phyloP scores from a whole-genome alignment of 2,797 vertebrate species.

The Muscicapa striata region DNA sequence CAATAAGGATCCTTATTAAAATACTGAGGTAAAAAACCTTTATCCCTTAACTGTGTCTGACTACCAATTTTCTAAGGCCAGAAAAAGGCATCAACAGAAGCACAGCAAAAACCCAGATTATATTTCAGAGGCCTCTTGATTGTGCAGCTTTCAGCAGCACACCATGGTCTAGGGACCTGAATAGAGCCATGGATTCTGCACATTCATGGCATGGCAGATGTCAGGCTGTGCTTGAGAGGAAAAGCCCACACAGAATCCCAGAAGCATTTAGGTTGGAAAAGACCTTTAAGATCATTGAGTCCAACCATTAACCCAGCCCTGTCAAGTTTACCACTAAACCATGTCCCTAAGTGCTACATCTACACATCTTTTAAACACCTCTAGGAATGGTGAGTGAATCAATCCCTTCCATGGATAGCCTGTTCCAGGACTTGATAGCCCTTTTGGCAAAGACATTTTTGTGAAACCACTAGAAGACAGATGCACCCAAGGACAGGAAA shows the following conservation, averaged over 20 bases:
- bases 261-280: not conserved
- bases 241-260: not conserved
- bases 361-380: not conserved
- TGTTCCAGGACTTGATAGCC: not conserved
- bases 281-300: not conserved
- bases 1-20: not conserved
- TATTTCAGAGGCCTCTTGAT: not conserved
- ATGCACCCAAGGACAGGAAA: not conserved
- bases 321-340: not conserved
- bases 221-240: not conserved
- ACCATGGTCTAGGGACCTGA: not conserved
- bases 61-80: not conserved
- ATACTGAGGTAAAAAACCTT: not conserved
- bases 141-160: not conserved
- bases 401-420: not conserved
- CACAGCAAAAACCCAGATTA: not conserved
- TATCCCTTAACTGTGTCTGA: not conserved
- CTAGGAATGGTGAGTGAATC: not conserved
- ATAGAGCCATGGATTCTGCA: not conserved
- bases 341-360: not conserved
- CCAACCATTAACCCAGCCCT: not conserved
- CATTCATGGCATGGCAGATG: not conserved
- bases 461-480: not conserved
- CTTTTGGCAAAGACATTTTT: not conserved
- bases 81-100: not conserved